A percentile compares a stretch with the other conserved stretches of the same genome.
Evolutionary conservation across 1,140 invertebrate genomes (phyloP).

Genomic region (Laupala kohalensis): DNA sequence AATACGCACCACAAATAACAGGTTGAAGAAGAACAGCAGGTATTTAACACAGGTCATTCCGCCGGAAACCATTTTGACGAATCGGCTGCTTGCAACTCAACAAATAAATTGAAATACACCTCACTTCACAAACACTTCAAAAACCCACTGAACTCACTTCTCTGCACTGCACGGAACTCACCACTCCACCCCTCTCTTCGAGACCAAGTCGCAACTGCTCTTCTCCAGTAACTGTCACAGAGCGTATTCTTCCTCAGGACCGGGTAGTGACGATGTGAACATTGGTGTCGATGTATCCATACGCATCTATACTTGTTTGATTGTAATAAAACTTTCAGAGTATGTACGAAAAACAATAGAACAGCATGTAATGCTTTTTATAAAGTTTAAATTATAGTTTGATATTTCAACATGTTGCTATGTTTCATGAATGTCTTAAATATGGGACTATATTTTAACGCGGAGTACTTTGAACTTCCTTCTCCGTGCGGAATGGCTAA

Average conservation of each 20-base stretch:
- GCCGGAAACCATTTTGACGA: slow-evolving; percentile 46
- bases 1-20: slow-evolving; percentile 67
- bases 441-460: too few species aligned
- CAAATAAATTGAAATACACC: not conserved
- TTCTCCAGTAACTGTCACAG: not conserved
- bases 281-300: not conserved
- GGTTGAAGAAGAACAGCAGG: slow-evolving; percentile 69
- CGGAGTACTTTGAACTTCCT: too few species aligned
- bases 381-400: too few species aligned
- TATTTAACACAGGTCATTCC: slow-evolving; percentile 69
- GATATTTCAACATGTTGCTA: too few species aligned
- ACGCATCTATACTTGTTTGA: not conserved
- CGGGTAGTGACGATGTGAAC: not conserved
- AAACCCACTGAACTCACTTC: not conserved
- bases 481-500: too few species aligned
- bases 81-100: not conserved
- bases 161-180: not conserved
- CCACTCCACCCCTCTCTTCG: not conserved
- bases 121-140: not conserved
- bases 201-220: not conserved
- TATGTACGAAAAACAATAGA: too few species aligned
- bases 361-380: too few species aligned
- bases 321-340: not conserved
- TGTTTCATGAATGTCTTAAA: too few species aligned
- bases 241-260: not conserved